A percentile compares a stretch with the other conserved stretches of the same genome.
These are phyloP conservation scores for Pristis pectinata DNA, from an alignment of 2,797 vertebrate species.

Conservation along the genomic window DNA sequence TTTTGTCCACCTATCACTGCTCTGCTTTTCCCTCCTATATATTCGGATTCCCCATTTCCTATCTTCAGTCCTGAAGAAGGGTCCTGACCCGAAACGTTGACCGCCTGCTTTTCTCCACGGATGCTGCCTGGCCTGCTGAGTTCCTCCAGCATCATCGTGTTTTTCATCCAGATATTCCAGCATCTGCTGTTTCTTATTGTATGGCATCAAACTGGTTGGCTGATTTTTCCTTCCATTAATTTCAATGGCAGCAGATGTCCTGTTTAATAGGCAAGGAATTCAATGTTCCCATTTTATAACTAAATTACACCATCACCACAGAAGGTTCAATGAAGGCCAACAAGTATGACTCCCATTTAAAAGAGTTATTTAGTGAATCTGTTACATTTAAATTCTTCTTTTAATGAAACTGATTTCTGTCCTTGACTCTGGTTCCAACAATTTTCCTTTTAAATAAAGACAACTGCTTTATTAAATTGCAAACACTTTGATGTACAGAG, in stretches of 20 bases:
- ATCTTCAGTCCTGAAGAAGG: too few species aligned
- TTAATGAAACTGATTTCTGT: neutral
- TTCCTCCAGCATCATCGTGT: too few species aligned
- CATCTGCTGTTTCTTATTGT: too few species aligned
- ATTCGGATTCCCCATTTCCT: too few species aligned
- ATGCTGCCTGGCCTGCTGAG: too few species aligned
- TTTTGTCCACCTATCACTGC: too few species aligned
- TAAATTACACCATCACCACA: too few species aligned
- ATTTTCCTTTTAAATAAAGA: neutral
- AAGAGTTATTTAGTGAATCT: neutral
- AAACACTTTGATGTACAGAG: neutral
- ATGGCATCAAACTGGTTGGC: neutral
- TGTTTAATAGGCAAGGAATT: neutral
- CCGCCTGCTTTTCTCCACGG: too few species aligned
- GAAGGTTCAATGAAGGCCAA: neutral
- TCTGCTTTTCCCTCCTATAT: too few species aligned
- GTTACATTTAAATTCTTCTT: neutral
- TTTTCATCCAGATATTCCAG: too few species aligned
- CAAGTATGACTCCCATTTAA: neutral
- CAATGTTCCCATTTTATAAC: neutral
- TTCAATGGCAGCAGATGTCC: neutral
- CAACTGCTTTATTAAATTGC: neutral
- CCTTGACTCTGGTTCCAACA: neutral
- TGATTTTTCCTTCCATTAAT: neutral
- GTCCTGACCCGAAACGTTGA: too few species aligned